Percentiles rank a stretch among this genome's conserved stretches.
Evolutionary conservation across 2,797 vertebrate genomes (phyloP).

Genomic region (Anabas testudineus): DNA sequence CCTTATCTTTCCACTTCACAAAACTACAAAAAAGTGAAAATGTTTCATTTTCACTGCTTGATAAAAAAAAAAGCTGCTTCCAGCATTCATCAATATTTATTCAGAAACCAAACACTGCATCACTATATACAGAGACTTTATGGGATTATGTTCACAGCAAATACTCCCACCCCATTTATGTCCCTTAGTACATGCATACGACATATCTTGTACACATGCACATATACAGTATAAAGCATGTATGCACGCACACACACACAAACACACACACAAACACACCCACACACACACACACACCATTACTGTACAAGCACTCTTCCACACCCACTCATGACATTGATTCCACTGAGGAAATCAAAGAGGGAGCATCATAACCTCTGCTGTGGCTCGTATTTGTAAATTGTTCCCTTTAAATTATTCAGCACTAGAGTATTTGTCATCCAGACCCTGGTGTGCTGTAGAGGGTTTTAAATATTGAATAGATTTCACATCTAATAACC

Average conservation of each 20-base stretch:
- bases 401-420: conserved; percentile 71
- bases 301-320: conserved; percentile 19
- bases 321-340: conserved; percentile 10
- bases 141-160: conserved; percentile 29
- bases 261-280: conserved; percentile 14
- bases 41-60: conserved; percentile 25
- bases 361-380: conserved; percentile 42
- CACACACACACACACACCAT: not conserved
- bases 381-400: conserved; percentile 59
- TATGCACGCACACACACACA: conserved; percentile 8
- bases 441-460: conserved; percentile 44
- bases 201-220: conserved; percentile 37
- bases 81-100: conserved; percentile 49
- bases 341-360: conserved; percentile 37
- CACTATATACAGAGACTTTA: conserved; percentile 27
- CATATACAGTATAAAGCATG: conserved; percentile 27
- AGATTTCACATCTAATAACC: conserved; percentile 60
- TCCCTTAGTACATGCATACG: not conserved
- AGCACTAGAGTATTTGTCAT: conserved; percentile 66
- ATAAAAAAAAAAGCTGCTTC: conserved; percentile 21
- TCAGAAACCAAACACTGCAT: conserved; percentile 32
- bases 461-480: conserved; percentile 59
- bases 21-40: conserved; percentile 20
- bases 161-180: conserved; percentile 25
- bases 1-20: conserved; percentile 42